Evolutionary conservation across 2,888 invertebrate genomes (phyloP).

Genomic region (Synergus gifuensis): DNA sequence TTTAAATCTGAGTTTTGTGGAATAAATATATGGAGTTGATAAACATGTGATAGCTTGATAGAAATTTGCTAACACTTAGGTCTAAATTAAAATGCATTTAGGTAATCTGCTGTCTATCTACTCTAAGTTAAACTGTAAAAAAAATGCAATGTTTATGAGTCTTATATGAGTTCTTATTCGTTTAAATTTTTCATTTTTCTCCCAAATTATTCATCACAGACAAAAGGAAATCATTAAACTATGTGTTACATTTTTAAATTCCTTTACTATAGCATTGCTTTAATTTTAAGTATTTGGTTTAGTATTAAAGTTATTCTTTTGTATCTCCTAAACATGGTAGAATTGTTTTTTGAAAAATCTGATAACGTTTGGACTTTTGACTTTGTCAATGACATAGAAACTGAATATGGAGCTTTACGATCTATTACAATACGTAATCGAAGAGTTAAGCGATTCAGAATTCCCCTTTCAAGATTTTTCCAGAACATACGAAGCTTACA

Average conservation of each 20-base stretch:
- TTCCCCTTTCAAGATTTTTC: constrained; percentile 20
- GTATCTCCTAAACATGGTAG: neutral
- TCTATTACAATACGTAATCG: constrained; percentile 39
- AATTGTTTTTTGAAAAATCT: neutral
- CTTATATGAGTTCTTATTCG: neutral
- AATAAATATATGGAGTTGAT: constrained; percentile 10
- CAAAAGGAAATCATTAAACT: neutral
- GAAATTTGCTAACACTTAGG: neutral
- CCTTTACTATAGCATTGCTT: neutral
- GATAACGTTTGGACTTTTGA: neutral
- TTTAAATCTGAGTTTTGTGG: neutral
- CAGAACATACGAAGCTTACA: constrained; percentile 20
- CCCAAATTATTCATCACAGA: neutral
- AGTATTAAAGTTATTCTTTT: neutral
- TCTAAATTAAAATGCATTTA: constrained; percentile 8
- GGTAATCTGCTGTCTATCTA: neutral
- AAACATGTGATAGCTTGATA: neutral
- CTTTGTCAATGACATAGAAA: neutral
- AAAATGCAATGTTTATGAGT: constrained; percentile 8
- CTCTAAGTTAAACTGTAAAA: constrained; percentile 7
- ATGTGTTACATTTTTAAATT: constrained; percentile 16
- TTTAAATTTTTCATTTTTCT: neutral
- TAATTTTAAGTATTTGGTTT: constrained; percentile 6
- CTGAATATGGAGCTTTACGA: constrained; percentile 7
- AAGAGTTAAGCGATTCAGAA: constrained; percentile 24